Base-by-base conservation (phyloP, 2,113 vertebrate species). In the Halcyon malimbica region DNA sequence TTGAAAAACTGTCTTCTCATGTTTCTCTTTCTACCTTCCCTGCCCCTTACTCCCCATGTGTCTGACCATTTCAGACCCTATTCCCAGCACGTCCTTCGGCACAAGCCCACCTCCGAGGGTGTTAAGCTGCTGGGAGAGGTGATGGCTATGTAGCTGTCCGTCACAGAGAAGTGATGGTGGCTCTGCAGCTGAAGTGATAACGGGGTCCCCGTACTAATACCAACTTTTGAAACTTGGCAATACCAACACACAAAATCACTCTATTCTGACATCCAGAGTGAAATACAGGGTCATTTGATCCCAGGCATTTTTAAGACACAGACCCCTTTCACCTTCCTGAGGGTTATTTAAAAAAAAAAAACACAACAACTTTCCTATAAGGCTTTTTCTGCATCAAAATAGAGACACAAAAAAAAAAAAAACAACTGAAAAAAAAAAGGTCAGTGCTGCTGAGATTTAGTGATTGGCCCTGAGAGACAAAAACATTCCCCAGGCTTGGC, bases 1-100 rank as follows among this genome's bases (percentile, higher is more conserved):
- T 3, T 53, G 59, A 41, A 62, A 85, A 83, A 1, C 2, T 4
- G 57, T 13, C 59, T 57, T 59, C 79, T 90, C 41, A 2, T 12
- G 41, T 2, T 70, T 41, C 54, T 23, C 54, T 44, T n/a, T 24
- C 64, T 51, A 53, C 39, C 21, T 25, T n/a, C 4, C 1, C n/a
- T 8, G 35, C 18, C 64, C 37, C 70, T 13, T 3, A 14, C 35
- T 56, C 31, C 33, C 67, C 13, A 20, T 1, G 0, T 0, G 1
- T 21, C 28, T 25, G 8, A 57, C 87, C 19, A 24, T 16, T 59
- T 31, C 76, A 26, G 29, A 63, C 60, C 37, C 93, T 11, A 4
- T 21, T 77, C 76, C 90, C 71, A 53, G 20, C 21, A 18, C 1
- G 18, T 39, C 64, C 76, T 50, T 59, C 0, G 0, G 71, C 16